phyloP scores from a whole-genome alignment of 2,888 invertebrate genomes.

The Cataglyphis altisquamis region DNA sequence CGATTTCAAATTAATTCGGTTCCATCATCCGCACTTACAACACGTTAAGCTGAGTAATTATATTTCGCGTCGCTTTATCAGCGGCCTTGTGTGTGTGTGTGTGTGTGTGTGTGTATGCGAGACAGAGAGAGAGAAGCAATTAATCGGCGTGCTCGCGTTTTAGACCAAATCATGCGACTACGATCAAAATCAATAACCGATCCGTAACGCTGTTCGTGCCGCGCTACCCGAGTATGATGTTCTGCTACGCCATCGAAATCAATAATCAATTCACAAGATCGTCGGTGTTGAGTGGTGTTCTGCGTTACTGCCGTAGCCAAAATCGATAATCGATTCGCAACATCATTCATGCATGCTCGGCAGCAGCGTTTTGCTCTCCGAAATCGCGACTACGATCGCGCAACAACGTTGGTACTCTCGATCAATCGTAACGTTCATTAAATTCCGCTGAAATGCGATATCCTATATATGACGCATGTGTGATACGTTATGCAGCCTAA shows the following conservation, averaged over 20 bases:
- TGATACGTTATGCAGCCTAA: constrained; percentile 2
- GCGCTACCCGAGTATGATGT: constrained; percentile 15
- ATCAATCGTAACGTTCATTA: constrained; percentile 67
- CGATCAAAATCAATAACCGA: constrained; percentile 52
- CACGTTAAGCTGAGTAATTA: constrained; percentile 52
- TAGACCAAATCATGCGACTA: constrained; percentile 25
- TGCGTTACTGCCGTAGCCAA: constrained; percentile 40
- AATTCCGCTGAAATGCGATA: constrained; percentile 40
- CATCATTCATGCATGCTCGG: constrained; percentile 61
- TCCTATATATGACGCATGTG: not conserved
- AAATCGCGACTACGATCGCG: constrained; percentile 46
- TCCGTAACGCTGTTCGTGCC: constrained; percentile 36
- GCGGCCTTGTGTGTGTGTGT: not conserved
- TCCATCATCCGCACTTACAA: constrained; percentile 46
- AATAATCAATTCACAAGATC: constrained; percentile 47
- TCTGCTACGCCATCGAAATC: constrained; percentile 41
- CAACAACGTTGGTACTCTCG: constrained; percentile 54
- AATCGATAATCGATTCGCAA: constrained; percentile 73
- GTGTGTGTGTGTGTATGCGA: not conserved
- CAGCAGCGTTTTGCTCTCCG: constrained; percentile 32
- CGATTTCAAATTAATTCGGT: constrained; percentile 38
- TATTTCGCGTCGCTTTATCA: constrained; percentile 40
- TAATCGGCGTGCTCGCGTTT: constrained; percentile 45
- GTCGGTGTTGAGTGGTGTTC: constrained; percentile 14
- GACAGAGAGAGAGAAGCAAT: constrained; percentile 39